Base-by-base conservation (phyloP, 37 sponge, comb jelly and placozoan species). In the Dysidea cf. avara region DNA sequence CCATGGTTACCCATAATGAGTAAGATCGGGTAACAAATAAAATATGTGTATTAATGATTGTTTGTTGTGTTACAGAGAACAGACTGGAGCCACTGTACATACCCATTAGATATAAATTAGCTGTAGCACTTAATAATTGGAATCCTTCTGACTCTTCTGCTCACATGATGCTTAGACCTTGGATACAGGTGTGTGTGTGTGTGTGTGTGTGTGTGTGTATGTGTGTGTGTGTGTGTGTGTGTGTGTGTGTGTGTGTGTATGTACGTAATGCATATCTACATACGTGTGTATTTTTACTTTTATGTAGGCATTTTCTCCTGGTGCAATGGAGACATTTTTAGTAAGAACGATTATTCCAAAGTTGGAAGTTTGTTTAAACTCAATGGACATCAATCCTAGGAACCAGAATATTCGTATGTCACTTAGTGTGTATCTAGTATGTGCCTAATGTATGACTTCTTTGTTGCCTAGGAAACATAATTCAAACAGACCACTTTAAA, bases 141-240 rank as follows among this genome's bases (percentile, higher is more conserved):
- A 90, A 94, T 37, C 99, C 99, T 12, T 95, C 93, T 50, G 99
- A 94, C 61, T 74, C 64, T 1, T 99, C 99, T 17, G 96, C 99
- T 18, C 78, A 87, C 72, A 76, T 76, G 12, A 92, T 95, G 11
- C 72, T 99, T 37, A 66, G 89, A 68, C 99, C 99, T n/a, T 99
- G 99, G 99, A 57, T 62, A 17, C 36, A 74, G 76, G 88, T 87
- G 53, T 0, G 64, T 55, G 14, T 12, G 17, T 38, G 14, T 75
- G 14, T 28, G 9, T 32, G 20, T 48, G 24, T 64, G 5, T 22
- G 54, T 60, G 72, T 31, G 13, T 13, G 11, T 12, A 18, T 61
- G 28, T 11, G 29, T n/a, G n/a, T n/a, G n/a, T n/a, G 17, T 38
- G 14, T 75, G 14, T 28, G 9, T 32, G 20, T 48, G 24, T 64